Base-by-base conservation (phyloP, 1,140 invertebrate genomes). In the Bicyclus anynana region DNA sequence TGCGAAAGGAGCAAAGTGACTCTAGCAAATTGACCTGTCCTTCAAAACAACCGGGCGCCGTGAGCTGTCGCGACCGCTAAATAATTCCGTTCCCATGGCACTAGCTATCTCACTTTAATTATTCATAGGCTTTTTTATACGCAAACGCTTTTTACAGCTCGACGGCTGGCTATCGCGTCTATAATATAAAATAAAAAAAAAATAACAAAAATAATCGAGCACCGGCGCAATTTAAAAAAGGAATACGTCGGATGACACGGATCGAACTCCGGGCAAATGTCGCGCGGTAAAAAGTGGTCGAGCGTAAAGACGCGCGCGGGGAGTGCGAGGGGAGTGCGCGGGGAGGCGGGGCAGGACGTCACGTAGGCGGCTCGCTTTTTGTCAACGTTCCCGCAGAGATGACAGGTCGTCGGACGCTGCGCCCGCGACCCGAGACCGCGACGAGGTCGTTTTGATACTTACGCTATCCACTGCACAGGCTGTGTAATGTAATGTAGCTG, bases 231-330 rank as follows among this genome's bases (percentile, higher is more conserved):
- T 86, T 84, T 79, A 79, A 85, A 85, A 87, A 83, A 87, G 80
- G 80, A 85, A 84, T 84, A 84, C 76, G 84, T 85, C 81, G 77
- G 78, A 87, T 86, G 84, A 87, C 84, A 87, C 83, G 81, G 81
- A 84, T 84, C 82, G 84, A 87, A 87, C 84, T 87, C 84, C 81
- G 82, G 84, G 84, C 82, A 87, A 87, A 87, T 85, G 82, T 84
- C 84, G 84, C 82, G 80, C 74, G 74, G 78, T 87, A 86, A 87
- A 87, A 87, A 87, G 81, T 80, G 78, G 83, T 87, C 84, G 71
- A 73, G 66, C 78, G 72, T 67, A 67, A 74, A 69, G 71, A 68
- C 58, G 73, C 53, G 64, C 38, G 44, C 57, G 12, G 56, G 51
- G 57, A 44, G 57, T 20, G 27, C 49, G 38, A 27, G 27, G 60